Evolutionary conservation across 2,888 invertebrate genomes (phyloP).

Genomic region (Syrista parreyssii): DNA sequence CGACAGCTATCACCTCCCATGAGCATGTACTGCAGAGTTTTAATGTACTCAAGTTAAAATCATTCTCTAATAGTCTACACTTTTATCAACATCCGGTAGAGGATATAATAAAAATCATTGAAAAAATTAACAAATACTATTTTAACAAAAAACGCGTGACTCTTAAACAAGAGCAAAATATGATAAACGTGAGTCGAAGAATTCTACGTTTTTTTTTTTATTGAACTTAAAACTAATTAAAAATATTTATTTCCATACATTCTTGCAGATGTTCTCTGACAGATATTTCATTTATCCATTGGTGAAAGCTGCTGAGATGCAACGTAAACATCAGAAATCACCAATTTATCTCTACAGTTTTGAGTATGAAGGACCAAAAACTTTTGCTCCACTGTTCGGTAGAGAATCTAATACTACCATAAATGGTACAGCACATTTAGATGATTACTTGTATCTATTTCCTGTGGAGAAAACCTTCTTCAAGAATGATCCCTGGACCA

Average conservation of each 20-base stretch:
- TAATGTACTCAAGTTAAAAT: slow-evolving; percentile 14
- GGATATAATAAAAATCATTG: slow-evolving; percentile 10
- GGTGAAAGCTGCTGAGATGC: slow-evolving; percentile 4
- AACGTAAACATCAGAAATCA: slow-evolving; percentile 9
- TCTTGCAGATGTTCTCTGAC: slow-evolving; percentile 16
- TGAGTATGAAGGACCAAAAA: neutral
- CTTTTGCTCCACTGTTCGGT: neutral
- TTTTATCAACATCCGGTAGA: slow-evolving; percentile 16
- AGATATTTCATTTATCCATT: slow-evolving; percentile 17
- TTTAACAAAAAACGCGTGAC: slow-evolving; percentile 7
- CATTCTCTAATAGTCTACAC: slow-evolving; percentile 9
- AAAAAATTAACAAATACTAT: slow-evolving; percentile 8
- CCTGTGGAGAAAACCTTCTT: slow-evolving; percentile 19
- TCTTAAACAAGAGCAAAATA: neutral
- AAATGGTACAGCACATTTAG: slow-evolving; percentile 10
- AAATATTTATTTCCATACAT: neutral
- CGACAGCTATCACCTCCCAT: slow-evolving; percentile 4
- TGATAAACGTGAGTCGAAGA: slow-evolving; percentile 11
- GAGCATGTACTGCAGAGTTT: slow-evolving; percentile 3
- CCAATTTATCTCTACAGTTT: slow-evolving; percentile 17
- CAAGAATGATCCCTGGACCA: slow-evolving; percentile 4
- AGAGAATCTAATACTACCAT: neutral
- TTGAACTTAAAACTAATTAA: neutral
- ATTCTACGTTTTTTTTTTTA: neutral
- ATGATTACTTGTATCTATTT: slow-evolving; percentile 11